Evolutionary conservation across 2,888 invertebrate genomes (phyloP).

Genomic region (Hyposoter didymator): DNA sequence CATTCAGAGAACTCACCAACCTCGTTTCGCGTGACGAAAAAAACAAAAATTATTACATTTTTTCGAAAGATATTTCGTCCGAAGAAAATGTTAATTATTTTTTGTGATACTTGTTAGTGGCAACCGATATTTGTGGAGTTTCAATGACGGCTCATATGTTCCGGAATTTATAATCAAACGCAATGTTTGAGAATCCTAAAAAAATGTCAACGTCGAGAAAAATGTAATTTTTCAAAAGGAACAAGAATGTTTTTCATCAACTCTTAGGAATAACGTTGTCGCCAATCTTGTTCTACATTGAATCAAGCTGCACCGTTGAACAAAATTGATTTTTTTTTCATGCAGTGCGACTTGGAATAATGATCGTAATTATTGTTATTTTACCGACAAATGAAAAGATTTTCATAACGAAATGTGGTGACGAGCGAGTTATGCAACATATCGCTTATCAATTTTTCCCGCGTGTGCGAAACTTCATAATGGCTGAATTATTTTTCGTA

Average conservation of each 20-base stretch:
- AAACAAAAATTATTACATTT: not conserved
- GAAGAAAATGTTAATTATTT: not conserved
- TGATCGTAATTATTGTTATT: not conserved
- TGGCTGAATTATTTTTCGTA: not conserved
- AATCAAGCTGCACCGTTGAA: not conserved
- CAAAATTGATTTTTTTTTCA: not conserved
- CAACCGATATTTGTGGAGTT: not conserved
- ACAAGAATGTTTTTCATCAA: not conserved
- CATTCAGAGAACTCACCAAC: not conserved
- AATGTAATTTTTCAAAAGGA: not conserved
- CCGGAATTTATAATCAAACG: not conserved
- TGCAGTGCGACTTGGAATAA: not conserved
- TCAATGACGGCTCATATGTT: not conserved
- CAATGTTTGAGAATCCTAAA: not conserved
- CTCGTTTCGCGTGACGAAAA: not conserved
- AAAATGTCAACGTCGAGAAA: not conserved
- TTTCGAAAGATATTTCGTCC: not conserved
- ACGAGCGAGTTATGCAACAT: not conserved
- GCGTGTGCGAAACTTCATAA: not conserved
- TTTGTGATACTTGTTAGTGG: not conserved
- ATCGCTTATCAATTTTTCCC: constrained; percentile 39
- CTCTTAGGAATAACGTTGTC: not conserved
- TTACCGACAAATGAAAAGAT: not conserved
- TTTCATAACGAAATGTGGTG: not conserved
- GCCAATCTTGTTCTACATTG: no score